Base-by-base conservation (phyloP, 2,113 vertebrate genomes). In the Glaucomys volans region DNA sequence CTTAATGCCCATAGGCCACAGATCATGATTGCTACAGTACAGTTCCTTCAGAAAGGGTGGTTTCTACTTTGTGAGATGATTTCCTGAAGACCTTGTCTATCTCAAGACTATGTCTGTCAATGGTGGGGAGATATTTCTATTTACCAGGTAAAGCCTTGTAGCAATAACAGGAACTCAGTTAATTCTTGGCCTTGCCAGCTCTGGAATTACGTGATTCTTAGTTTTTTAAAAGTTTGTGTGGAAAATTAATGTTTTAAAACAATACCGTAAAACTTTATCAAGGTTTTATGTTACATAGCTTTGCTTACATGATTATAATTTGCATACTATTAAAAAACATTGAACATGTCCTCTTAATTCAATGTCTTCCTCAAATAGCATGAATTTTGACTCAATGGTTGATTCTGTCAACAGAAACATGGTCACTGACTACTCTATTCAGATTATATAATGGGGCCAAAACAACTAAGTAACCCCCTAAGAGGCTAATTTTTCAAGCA, bases 191-290 rank as follows among this genome's bases (percentile, higher is more conserved):
- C 40, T 64, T 52, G 2, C 37, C 59, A 81, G 37, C 10, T 87
- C 66, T 67, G 54, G 62, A 40, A 77, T 80, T 11, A 84, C 13
- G 32, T 11, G 24, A 76, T 80, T 95, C 42, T 54, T 40, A 80
- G 66, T 90, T n/a, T 83, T 57, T 77, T 54, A 59, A 54, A 92
- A 76, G 28, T 93, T 82, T 91, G 52, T 87, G 11, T 40, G 17
- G 17, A 93, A 47, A 96, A 90, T 75, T 83, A 76, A 64, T 44
- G 35, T 64, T 83, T 69, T 52, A 7, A 69, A 87, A 96, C 44
- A 54, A 71, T 40, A 80, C 30, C 85, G 18, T 89, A 4, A 82
- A n/a, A 42, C 11, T 64, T 90, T 44, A 67, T 76, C 59, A 77
- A 24, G 67, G 75, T n/a, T 90, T 94, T 71, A 76, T 72, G 30